Percentiles rank a stretch among this genome's conserved stretches.
These are phyloP conservation scores for Tetranychus truncatus DNA, from an alignment of 2,888 invertebrate genomes.

Conservation along the genomic window DNA sequence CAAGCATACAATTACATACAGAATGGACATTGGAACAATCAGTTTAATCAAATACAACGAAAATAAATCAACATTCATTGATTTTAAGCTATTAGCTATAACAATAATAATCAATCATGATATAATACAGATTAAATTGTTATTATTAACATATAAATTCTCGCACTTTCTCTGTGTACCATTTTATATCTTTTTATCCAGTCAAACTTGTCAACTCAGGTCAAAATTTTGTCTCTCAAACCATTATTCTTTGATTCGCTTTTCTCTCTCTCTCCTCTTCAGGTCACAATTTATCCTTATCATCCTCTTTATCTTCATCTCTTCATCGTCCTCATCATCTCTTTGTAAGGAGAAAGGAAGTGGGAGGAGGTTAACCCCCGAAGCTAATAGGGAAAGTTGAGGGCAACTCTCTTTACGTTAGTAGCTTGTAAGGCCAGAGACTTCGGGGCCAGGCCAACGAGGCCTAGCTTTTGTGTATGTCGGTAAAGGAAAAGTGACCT, in stretches of 20 bases:
- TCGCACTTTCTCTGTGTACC: no score
- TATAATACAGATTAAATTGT: not conserved
- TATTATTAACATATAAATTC: not conserved
- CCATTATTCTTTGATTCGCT: not conserved
- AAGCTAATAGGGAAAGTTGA: not conserved
- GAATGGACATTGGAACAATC: no score
- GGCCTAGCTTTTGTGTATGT: no score
- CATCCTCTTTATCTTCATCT: not conserved
- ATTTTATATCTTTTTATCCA: no score
- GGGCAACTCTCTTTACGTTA: not conserved
- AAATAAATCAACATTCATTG: no score
- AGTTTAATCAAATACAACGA: no score
- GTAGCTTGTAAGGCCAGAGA: not conserved
- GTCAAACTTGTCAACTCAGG: not conserved
- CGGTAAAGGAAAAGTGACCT: not conserved
- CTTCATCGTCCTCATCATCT: not conserved
- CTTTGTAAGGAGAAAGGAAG: not conserved
- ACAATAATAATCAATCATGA: no score
- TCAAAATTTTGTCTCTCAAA: not conserved
- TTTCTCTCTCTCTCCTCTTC: not conserved
- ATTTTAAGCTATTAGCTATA: no score
- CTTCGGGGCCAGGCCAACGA: not conserved
- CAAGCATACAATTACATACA: no score
- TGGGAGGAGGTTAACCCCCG: conserved; percentile 1
- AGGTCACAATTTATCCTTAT: not conserved